Percentiles rank a stretch among this genome's conserved stretches.
Evolutionary conservation across 1,140 invertebrate genomes (phyloP).

Genomic region (Yoshiicerus persimilis): DNA sequence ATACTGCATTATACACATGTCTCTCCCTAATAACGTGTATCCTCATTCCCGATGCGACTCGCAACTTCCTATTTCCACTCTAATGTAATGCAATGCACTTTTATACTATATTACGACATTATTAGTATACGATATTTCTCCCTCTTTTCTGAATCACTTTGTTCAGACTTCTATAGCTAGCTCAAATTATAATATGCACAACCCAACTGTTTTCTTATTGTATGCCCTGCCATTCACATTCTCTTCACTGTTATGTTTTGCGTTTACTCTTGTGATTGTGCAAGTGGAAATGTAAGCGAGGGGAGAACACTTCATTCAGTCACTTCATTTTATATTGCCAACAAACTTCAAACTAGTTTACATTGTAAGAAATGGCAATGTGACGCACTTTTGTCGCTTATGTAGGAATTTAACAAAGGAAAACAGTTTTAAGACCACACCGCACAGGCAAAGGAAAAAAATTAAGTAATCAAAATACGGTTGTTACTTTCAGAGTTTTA

Average conservation of each 20-base stretch:
- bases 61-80: background rate
- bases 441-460: background rate
- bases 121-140: no score
- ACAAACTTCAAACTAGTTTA: background rate
- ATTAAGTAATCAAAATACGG: no score
- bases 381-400: background rate
- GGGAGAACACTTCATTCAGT: background rate
- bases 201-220: background rate
- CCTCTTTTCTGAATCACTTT: no score
- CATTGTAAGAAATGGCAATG: background rate
- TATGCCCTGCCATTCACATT: background rate
- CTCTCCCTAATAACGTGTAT: background rate
- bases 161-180: no score
- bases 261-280: background rate
- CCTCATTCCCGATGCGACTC: background rate
- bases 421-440: background rate
- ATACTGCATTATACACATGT: background rate
- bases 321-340: background rate
- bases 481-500: no score
- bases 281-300: background rate
- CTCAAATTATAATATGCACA: background rate
- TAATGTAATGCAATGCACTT: no score
- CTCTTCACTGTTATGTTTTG: background rate
- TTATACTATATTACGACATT: background rate
- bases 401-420: background rate